These are phyloP conservation scores for Danaus chrysippus DNA, from an alignment of 2,888 invertebrate species.

Conservation along the genomic window DNA sequence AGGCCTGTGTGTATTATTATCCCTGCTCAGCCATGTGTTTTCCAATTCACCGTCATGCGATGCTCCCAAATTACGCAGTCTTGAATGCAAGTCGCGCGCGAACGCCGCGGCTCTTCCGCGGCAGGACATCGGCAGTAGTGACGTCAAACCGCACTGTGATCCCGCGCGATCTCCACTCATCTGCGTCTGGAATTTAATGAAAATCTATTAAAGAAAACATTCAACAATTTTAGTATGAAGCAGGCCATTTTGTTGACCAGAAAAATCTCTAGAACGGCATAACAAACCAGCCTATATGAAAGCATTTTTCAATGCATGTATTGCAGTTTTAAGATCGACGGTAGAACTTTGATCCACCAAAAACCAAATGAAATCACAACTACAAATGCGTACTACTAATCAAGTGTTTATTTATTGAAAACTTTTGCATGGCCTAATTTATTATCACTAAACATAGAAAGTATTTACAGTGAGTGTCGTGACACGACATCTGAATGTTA, in stretches of 20 bases:
- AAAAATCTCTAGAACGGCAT: too few relatives aligned
- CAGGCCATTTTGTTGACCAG: too few relatives aligned
- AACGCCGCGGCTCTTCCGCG: conserved; percentile 89
- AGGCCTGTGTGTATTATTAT: conserved; percentile 44
- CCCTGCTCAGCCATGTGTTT: conserved; percentile 63
- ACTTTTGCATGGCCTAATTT: too few relatives aligned
- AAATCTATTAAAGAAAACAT: conserved; percentile 11
- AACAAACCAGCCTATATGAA: too few relatives aligned
- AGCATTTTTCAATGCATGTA: too few relatives aligned
- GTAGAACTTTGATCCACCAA: too few relatives aligned
- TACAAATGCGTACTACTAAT: too few relatives aligned
- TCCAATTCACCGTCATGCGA: conserved; percentile 69
- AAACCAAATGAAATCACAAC: too few relatives aligned
- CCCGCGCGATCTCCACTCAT: conserved; percentile 77
- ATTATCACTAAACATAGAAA: conserved; percentile 1
- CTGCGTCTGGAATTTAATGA: conserved; percentile 68
- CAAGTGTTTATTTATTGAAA: too few relatives aligned
- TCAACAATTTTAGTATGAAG: neutral
- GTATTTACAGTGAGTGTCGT: conserved; percentile 38
- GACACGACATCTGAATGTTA: conserved; percentile 66
- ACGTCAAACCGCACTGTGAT: conserved; percentile 82
- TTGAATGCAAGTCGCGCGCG: conserved; percentile 86
- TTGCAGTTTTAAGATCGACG: too few relatives aligned
- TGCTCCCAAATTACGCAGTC: conserved; percentile 84
- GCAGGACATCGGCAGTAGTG: conserved; percentile 87